phyloP scores from a whole-genome alignment of 2,113 vertebrate genomes.

The Ochotona princeps region DNA sequence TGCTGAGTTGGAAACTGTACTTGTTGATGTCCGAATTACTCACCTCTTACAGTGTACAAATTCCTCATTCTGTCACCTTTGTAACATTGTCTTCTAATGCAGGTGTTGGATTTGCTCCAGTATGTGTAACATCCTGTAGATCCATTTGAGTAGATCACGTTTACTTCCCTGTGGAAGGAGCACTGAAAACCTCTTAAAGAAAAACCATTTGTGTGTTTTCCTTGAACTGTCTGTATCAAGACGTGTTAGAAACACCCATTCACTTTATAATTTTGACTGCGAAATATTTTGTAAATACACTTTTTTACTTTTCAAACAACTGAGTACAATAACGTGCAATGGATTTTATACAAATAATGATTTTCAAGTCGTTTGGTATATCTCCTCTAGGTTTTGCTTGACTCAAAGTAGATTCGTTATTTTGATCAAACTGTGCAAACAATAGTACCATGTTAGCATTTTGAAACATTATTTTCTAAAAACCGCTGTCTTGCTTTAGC shows the following conservation, averaged over 20 bases:
- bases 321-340: constrained; percentile 93
- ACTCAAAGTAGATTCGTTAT: constrained; percentile 89
- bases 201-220: constrained; percentile 85
- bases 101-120: constrained; percentile 86
- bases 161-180: constrained; percentile 88
- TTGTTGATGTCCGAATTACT: constrained; percentile 84
- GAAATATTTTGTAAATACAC: constrained; percentile 93
- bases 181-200: constrained; percentile 85
- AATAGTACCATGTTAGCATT: constrained; percentile 91
- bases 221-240: constrained; percentile 87
- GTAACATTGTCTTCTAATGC: constrained; percentile 88
- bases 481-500: constrained; percentile 90
- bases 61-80: constrained; percentile 85
- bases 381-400: constrained; percentile 89
- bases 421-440: constrained; percentile 90
- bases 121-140: constrained; percentile 88
- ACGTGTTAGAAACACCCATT: constrained; percentile 85
- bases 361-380: constrained; percentile 90
- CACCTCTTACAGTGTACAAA: constrained; percentile 88
- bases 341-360: constrained; percentile 91
- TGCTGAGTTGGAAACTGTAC: constrained; percentile 73
- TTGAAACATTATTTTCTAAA: constrained; percentile 90
- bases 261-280: constrained; percentile 91
- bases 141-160: constrained; percentile 87
- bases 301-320: constrained; percentile 94